Evolutionary conservation across 2,888 invertebrate genomes (phyloP), one percentile per base, ranked within the genome.

Genomic region (Oscheius sp.): DNA sequence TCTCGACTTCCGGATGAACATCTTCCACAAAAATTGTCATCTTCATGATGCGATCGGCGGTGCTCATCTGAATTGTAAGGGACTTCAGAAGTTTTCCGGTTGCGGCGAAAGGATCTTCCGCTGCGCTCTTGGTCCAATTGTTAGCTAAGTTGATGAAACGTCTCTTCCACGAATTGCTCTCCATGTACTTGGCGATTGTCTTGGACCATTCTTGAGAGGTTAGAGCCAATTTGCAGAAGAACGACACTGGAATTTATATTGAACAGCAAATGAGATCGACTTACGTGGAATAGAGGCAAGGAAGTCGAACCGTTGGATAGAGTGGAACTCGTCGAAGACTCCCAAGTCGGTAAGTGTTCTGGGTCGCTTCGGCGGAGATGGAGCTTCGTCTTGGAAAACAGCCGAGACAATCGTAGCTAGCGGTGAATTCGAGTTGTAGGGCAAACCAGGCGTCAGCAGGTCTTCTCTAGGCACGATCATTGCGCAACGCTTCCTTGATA

Each of bases 251-350:
- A 68, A 33, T 10, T 2, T 35, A 50, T 9, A n/a, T 4, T 33
- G 50, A 53, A 37, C n/a, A 3, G 50, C 50, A 10, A 51, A 10
- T 13, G 11, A 3, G 29, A 66, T 21, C 7, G 32, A 21, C 42
- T 53, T 55, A 68, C 68, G 29, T n/a, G 68, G 68, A 35, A 68
- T 29, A 5, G 68, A 32, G 35, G 68, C 33, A 11, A 68, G n/a
- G 42, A 68, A 68, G 42, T 68, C 68, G 42, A 68, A 68, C 21
- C 55, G 53, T 21, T 68, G 53, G 33, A 1, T 21, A 7, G 29
- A 21, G 21, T 53, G 21, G 2, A 68, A 35, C 21, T 32, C 29
- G 35, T 68, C 68, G 53, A 68, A 68, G n/a, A 68, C 68, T 35
- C 68, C 68, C 9, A 68, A n/a, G 5, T 32, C 32, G 13, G 37